A percentile compares a stretch with the other conserved stretches of the same genome.
Conservation (phyloP, 2,113 vertebrate species). For the Pedetes capensis region DNA sequence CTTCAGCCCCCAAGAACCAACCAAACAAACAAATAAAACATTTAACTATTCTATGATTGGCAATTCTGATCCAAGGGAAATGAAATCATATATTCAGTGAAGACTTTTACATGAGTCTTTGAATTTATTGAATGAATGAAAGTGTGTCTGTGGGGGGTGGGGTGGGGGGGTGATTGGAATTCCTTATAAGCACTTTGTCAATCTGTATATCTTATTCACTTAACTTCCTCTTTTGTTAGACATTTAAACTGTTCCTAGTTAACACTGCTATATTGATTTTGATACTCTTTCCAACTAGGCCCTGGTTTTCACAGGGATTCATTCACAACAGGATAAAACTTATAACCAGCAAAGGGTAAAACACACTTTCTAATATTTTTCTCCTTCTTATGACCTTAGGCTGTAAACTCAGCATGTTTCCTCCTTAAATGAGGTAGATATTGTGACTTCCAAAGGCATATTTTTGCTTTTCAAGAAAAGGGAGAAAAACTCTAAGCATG, state of each 20-base stretch:
- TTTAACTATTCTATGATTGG: background rate
- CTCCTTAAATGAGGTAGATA: background rate
- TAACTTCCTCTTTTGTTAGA: background rate
- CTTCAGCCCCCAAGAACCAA: too few relatives aligned
- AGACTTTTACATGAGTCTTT: background rate
- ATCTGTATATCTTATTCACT: background rate
- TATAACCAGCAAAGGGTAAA: background rate
- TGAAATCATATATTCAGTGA: background rate
- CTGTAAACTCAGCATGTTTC: background rate
- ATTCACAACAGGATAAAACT: background rate
- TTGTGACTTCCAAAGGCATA: background rate
- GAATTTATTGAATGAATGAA: background rate
- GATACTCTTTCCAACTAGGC: background rate
- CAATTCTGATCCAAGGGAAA: background rate
- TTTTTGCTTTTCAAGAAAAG: background rate
- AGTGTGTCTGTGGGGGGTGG: too few relatives aligned
- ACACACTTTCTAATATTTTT: background rate
- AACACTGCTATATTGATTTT: background rate
- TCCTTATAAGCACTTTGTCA: background rate
- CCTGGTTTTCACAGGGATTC: background rate
- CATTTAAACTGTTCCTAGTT: background rate
- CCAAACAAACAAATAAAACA: too few relatives aligned
- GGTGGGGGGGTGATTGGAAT: background rate
- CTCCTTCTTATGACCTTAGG: background rate
- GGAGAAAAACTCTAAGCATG: background rate